These are phyloP conservation scores for Sphaerophoria rueppellii DNA, from an alignment of 2,888 invertebrate genomes.

Conservation along the genomic window DNA sequence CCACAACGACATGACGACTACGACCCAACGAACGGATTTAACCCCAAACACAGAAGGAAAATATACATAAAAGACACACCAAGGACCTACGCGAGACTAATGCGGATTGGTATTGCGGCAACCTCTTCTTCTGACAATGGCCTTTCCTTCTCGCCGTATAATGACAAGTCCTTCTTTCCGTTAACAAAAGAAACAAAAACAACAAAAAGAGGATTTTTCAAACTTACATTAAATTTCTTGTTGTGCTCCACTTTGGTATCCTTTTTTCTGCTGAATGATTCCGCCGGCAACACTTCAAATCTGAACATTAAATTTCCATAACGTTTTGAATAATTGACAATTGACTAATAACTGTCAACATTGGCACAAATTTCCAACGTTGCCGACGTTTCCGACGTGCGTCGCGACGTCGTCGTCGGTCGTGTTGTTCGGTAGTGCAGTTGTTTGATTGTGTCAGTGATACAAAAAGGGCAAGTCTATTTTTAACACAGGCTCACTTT, in stretches of 20 bases:
- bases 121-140: conserved; percentile 22
- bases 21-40: conserved; percentile 17
- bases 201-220: neutral
- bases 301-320: conserved; percentile 72
- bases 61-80: conserved; percentile 26
- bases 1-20: conserved; percentile 4
- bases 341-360: conserved; percentile 73
- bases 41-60: conserved; percentile 21
- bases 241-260: conserved; percentile 64
- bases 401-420: too few relatives aligned
- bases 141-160: conserved; percentile 23
- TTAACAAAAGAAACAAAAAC: conserved; percentile 34
- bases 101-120: conserved; percentile 56
- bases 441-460: conserved; percentile 13
- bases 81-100: conserved; percentile 45
- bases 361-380: conserved; percentile 35
- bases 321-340: conserved; percentile 67
- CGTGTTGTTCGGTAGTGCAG: too few relatives aligned
- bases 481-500: conserved; percentile 38
- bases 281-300: conserved; percentile 64
- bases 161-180: conserved; percentile 47
- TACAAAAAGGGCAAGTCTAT: conserved; percentile 70
- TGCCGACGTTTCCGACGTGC: neutral
- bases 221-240: conserved; percentile 73
- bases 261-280: conserved; percentile 53